phyloP scores from a whole-genome alignment of 92 coral and sea anemone species.

The Epizoanthus scotinus region DNA sequence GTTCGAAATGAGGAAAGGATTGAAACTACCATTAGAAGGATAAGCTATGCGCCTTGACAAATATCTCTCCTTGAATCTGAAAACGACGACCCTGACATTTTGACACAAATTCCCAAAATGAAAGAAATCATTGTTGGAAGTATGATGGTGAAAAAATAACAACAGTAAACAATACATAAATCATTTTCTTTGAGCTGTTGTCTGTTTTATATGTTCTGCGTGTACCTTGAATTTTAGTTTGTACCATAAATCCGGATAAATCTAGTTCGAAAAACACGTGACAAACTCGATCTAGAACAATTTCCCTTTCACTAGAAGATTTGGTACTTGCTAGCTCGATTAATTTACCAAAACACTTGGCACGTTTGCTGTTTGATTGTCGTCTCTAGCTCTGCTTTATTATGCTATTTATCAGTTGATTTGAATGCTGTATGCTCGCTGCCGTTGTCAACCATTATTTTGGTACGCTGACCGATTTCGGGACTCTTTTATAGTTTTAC shows the following conservation, averaged over 20 bases:
- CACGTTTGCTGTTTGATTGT: too few species aligned
- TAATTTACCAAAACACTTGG: too few species aligned
- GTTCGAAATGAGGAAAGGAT: conserved; percentile 15
- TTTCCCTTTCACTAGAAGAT: too few species aligned
- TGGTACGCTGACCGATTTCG: too few species aligned
- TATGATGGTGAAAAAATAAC: conserved; percentile 48
- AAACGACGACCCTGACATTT: conserved; percentile 38
- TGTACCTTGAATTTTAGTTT: conserved; percentile 51
- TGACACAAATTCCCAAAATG: conserved; percentile 44
- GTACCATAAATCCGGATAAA: conserved; percentile 15
- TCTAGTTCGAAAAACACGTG: conserved; percentile 36
- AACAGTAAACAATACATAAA: conserved; percentile 38
- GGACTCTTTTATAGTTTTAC: too few species aligned
- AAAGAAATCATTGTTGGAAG: conserved; percentile 29
- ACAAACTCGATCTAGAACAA: too few species aligned
- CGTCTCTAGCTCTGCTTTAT: too few species aligned
- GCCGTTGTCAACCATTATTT: too few species aligned
- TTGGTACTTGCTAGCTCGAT: too few species aligned
- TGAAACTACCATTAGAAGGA: conserved; percentile 48
- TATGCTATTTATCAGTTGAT: too few species aligned
- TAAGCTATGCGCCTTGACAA: conserved; percentile 61
- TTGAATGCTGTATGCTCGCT: too few species aligned
- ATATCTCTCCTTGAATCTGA: conserved; percentile 49
- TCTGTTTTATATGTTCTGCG: conserved; percentile 41
- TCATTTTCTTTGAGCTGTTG: conserved; percentile 40